Base-by-base conservation (phyloP, 1,140 invertebrate genomes). In the Episyrphus balteatus region DNA sequence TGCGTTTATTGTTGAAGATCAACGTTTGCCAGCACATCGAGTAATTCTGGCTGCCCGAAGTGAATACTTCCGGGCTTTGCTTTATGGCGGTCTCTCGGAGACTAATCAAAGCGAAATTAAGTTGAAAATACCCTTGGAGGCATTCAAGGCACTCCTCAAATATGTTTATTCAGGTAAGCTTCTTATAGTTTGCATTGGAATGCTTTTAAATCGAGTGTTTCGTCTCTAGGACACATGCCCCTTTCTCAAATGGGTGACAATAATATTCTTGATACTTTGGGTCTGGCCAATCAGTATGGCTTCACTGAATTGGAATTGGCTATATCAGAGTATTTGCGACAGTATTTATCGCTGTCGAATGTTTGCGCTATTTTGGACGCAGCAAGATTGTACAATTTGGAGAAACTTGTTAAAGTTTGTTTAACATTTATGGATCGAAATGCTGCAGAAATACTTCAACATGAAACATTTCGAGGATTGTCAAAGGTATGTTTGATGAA, bases 361-460 rank as follows among this genome's bases (percentile, higher is more conserved):
- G 88, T 95, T 1, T 97, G 92, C 72, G 76, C 86, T 6, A 91
- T 98, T 54, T 85, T 94, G 58, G 92, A 97, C 69, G 85, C 90
- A 13, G 91, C 92, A 11, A 78, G 77, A 37, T 54, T 81, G 5
- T 82, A 81, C 51, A 76, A 78, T 9, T 62, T 81, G 30, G 72
- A 77, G 7, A 73, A 76, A 9, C 57, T 79, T 14, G 75, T 76
- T 44, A 71, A 80, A 61, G 80, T 84, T 41, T 85, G 82, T 66
- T 78, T 81, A 50, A 76, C 77, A 54, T 98, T 87, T 68, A 84
- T 95, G 67, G 94, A 98, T 69, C 79, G 80, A 54, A 84, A 96
- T 75, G 91, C 94, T 5, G 68, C 71, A 0, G 83, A 90, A 43
- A 79, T 98, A 11, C 77, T 98, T 36, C 73, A 80, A 46, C 84